These are phyloP conservation scores for Zaprionus gabonicus DNA, from an alignment of 1,140 invertebrate genomes.

Conservation along the genomic window DNA sequence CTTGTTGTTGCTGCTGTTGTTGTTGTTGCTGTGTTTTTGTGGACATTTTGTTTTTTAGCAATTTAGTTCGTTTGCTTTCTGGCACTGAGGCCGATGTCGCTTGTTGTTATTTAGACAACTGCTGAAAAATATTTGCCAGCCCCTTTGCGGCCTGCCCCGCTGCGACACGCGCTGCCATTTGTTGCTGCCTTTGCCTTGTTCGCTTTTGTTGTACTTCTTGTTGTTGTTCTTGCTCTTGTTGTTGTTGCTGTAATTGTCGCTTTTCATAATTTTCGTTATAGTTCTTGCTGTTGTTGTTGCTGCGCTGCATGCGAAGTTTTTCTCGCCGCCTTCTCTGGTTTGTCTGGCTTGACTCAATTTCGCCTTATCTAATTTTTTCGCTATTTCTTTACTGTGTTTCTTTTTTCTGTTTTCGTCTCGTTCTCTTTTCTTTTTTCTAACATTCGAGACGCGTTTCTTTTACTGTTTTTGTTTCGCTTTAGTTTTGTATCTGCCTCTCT, in stretches of 20 bases:
- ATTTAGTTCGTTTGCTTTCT: slow-evolving; percentile 83
- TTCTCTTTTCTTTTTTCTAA: slow-evolving; percentile 30
- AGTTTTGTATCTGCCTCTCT: slow-evolving; percentile 36
- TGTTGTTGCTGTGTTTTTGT: slow-evolving; percentile 43
- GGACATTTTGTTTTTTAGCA: slow-evolving; percentile 61
- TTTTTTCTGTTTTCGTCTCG: background rate
- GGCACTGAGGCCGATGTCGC: slow-evolving; percentile 55
- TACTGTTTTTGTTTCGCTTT: slow-evolving; percentile 28
- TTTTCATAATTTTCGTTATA: slow-evolving; percentile 54
- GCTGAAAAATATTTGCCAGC: slow-evolving; percentile 64
- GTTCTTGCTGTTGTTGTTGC: slow-evolving; percentile 25
- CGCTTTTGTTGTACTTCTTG: background rate
- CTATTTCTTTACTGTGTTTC: slow-evolving; percentile 49
- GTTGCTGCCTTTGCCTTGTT: slow-evolving; percentile 34
- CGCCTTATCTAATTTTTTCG: slow-evolving; percentile 76
- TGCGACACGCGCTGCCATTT: slow-evolving; percentile 73
- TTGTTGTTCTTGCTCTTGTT: slow-evolving; percentile 31
- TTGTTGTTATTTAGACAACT: slow-evolving; percentile 77
- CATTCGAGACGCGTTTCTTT: slow-evolving; percentile 34
- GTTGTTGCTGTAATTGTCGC: slow-evolving; percentile 34
- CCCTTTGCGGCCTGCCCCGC: slow-evolving; percentile 6
- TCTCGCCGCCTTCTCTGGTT: slow-evolving; percentile 68
- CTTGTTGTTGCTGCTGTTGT: slow-evolving; percentile 40
- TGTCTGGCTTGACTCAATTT: slow-evolving; percentile 67
- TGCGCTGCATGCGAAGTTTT: slow-evolving; percentile 65